These are phyloP conservation scores for Lycaon pictus DNA, from an alignment of 2,113 vertebrate species.

Conservation along the genomic window DNA sequence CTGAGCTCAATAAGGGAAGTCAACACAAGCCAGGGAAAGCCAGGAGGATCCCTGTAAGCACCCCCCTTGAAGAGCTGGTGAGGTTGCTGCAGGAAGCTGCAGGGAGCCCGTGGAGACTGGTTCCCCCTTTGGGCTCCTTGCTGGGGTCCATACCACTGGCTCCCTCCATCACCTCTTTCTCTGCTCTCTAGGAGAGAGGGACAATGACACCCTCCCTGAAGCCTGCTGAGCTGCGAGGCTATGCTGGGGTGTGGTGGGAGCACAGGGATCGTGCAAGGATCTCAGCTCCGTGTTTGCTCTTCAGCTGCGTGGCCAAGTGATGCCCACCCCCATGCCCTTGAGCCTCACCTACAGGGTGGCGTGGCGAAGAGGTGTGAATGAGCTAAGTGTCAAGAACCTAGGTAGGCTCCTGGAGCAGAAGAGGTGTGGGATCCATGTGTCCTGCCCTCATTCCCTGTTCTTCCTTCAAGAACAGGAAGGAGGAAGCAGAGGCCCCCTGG, in stretches of 20 bases:
- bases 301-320: not conserved
- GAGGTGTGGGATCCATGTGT: not conserved
- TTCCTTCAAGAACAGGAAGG: slow-evolving; percentile 27
- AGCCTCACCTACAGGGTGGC: not conserved
- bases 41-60: not conserved
- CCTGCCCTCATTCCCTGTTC: not conserved
- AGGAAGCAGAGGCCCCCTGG: not conserved
- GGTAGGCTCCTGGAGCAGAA: not conserved
- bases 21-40: not conserved
- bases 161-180: not conserved
- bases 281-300: fast-evolving
- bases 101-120: not conserved
- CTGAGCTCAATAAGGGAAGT: not conserved
- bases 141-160: fast-evolving
- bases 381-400: not conserved
- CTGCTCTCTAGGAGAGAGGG: not conserved
- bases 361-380: not conserved
- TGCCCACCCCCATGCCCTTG: fast-evolving
- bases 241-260: fast-evolving
- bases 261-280: not conserved
- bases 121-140: not conserved
- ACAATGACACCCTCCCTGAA: not conserved
- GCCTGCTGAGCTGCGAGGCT: not conserved
- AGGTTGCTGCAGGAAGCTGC: not conserved
- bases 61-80: not conserved